These are phyloP conservation scores for Poecile atricapillus DNA, from an alignment of 2,113 vertebrate species.

Conservation along the genomic window DNA sequence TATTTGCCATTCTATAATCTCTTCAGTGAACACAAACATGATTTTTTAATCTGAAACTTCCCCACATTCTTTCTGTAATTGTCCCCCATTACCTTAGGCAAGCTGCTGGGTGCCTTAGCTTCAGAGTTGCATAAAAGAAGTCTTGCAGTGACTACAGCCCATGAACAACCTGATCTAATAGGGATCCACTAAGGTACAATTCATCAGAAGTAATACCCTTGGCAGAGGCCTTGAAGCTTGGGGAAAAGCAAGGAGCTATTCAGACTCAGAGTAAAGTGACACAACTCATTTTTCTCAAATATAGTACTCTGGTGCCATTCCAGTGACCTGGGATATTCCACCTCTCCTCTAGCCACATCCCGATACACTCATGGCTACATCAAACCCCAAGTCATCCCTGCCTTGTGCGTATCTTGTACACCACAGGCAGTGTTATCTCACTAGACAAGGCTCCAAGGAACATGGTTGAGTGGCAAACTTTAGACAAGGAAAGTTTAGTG, in stretches of 20 bases:
- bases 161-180: background rate
- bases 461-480: background rate
- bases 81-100: background rate
- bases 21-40: background rate
- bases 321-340: background rate
- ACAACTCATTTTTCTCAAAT: background rate
- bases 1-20: background rate
- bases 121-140: background rate
- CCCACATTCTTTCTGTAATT: background rate
- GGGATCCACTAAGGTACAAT: background rate
- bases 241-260: background rate
- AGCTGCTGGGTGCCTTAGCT: background rate
- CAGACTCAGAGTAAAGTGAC: background rate
- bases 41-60: background rate
- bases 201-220: background rate
- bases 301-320: too few species aligned
- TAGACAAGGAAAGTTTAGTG: too few species aligned
- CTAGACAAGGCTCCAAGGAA: background rate
- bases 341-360: background rate
- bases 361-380: background rate
- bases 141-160: background rate
- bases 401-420: background rate
- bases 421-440: background rate
- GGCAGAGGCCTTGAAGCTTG: background rate
- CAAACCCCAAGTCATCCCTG: background rate